Base-by-base conservation (phyloP, 2,113 vertebrate genomes). In the Miniopterus natalensis region DNA sequence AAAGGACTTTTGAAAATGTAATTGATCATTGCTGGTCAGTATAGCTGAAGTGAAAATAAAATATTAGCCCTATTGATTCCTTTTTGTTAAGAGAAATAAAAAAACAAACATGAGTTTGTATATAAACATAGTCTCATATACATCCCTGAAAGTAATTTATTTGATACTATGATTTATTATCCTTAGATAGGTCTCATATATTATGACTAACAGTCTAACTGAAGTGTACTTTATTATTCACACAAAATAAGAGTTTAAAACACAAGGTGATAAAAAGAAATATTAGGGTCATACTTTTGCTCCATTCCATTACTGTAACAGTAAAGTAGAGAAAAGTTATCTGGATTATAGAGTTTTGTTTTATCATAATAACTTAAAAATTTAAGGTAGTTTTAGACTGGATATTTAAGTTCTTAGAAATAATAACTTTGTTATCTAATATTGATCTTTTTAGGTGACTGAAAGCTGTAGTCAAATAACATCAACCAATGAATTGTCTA, bases 41-140 rank as follows among this genome's bases (percentile, higher is more conserved):
- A 80, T 2, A 53, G 23, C 17, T 65, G 6, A 92, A 88, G 45
- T 4, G 75, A 90, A 95, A 86, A 51, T 74, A 88, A 93, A 87
- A 77, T 53, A 85, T 73, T 3, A 75, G 1, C 17, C 0, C 1
- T 36, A 70, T 20, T 85, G 20, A 84, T 61, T 84, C 8, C 8
- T 57, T 65, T 70, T 45, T 86, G 15, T 84, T 51, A 91, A 27
- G 29, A 25, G 14, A 61, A 85, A 66, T 51, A 79, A 91, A 66
- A 59, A 66, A 74, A 63, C 2, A 18, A 90, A 5, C 1, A 17
- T 14, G 10, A 49, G 3, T 36, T 31, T 57, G 42, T 29, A 51
- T 13, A 61, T 86, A 71, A 73, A 74, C 8, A 47, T 47, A 84
- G 65, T 45, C 4, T 95, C 18, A 84, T 8, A 15, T 55, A 47